Conservation (phyloP, 2,113 vertebrate species). For the Zapornia atra region DNA sequence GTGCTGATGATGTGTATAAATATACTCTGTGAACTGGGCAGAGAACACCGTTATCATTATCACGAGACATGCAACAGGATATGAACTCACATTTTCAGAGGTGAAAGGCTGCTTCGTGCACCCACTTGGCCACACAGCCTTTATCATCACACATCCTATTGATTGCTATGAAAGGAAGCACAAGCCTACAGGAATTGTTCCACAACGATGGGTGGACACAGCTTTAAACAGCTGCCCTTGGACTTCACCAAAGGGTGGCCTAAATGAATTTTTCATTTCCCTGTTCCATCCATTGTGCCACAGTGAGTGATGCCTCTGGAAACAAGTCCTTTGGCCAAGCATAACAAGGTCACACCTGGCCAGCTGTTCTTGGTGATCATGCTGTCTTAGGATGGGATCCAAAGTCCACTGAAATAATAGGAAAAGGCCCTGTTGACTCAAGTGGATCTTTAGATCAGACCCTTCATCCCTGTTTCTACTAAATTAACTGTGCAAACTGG, state of each 20-base stretch:
- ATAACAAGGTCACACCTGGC: constrained; percentile 33
- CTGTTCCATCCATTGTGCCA: neutral
- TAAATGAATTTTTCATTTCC: constrained; percentile 1
- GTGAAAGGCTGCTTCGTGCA: constrained; percentile 1
- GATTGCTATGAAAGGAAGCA: constrained; percentile 28
- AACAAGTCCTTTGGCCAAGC: neutral
- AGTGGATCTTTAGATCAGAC: neutral
- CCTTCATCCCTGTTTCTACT: neutral
- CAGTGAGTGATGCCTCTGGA: neutral
- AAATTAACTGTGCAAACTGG: neutral
- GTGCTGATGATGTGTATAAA: constrained; percentile 1
- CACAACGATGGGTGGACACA: constrained; percentile 10
- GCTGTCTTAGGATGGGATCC: constrained; percentile 31
- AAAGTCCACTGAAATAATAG: constrained; percentile 5
- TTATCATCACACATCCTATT: neutral
- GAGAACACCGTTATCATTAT: neutral
- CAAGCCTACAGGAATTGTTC: neutral
- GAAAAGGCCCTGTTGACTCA: neutral
- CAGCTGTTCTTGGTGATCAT: constrained; percentile 12
- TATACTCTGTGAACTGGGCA: constrained; percentile 1
- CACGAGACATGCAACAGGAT: neutral
- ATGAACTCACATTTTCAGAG: constrained; percentile 22
- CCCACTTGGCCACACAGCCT: neutral
- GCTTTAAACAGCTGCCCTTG: constrained; percentile 12
- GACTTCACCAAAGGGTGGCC: neutral